phyloP scores from a whole-genome alignment of 2,113 vertebrate species.

The Eptatretus burgeri region DNA sequence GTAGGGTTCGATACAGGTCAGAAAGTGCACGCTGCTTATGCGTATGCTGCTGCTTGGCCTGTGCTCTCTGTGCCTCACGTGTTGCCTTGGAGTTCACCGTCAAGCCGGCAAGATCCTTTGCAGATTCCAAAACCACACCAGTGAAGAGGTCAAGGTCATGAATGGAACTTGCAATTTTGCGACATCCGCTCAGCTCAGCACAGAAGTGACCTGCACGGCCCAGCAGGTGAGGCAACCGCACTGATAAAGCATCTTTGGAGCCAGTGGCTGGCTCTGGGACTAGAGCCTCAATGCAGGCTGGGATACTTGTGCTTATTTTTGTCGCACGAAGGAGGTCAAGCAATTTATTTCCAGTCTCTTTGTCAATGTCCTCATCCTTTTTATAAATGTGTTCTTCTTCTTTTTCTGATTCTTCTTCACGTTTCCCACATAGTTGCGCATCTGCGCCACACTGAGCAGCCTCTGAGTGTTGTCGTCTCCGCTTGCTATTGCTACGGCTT shows the following conservation, averaged over 20 bases:
- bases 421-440: too few relatives aligned
- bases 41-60: constrained; percentile 67
- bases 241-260: constrained; percentile 21
- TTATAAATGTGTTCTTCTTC: too few relatives aligned
- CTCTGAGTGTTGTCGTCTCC: too few relatives aligned
- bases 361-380: too few relatives aligned
- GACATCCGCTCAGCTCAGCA: constrained; percentile 25
- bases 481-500: too few relatives aligned
- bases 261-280: too few relatives aligned
- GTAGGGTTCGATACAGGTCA: constrained; percentile 65
- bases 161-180: constrained; percentile 25
- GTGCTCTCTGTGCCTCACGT: constrained; percentile 50
- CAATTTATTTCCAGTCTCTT: too few relatives aligned
- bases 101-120: constrained; percentile 37
- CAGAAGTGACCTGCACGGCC: constrained; percentile 61
- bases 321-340: too few relatives aligned
- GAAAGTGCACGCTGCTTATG: constrained; percentile 70
- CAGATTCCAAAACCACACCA: constrained; percentile 38
- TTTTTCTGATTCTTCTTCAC: too few relatives aligned
- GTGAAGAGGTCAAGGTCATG: constrained; percentile 57
- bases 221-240: constrained; percentile 34
- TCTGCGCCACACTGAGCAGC: too few relatives aligned
- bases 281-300: too few relatives aligned
- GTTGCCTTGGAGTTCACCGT: constrained; percentile 27
- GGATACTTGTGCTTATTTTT: too few relatives aligned